phyloP scores from a whole-genome alignment of 2,888 invertebrate species.

The Drepana falcataria region DNA sequence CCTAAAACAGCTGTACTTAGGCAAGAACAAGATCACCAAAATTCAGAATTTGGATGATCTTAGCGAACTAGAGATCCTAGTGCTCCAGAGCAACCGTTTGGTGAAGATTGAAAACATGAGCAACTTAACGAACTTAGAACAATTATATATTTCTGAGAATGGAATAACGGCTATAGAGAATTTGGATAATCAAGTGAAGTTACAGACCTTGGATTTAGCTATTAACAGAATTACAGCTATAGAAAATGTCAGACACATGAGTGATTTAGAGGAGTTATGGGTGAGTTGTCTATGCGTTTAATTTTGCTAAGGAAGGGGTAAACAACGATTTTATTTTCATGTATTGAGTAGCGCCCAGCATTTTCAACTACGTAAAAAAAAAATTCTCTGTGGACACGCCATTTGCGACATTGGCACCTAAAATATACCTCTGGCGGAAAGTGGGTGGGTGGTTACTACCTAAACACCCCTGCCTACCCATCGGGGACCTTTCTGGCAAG shows the following conservation, averaged over 20 bases:
- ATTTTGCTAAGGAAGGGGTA: too few species aligned
- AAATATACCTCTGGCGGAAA: too few species aligned
- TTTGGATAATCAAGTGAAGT: constrained; percentile 80
- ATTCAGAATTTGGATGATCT: constrained; percentile 89
- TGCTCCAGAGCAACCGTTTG: constrained; percentile 94
- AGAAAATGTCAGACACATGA: constrained; percentile 87
- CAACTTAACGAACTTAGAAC: constrained; percentile 84
- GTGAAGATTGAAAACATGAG: constrained; percentile 92
- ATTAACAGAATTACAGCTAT: constrained; percentile 90
- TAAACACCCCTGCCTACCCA: too few species aligned
- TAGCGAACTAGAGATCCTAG: constrained; percentile 86
- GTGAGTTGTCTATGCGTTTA: constrained; percentile 72
- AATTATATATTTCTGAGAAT: constrained; percentile 96
- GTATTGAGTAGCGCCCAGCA: too few species aligned
- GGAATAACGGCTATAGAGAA: constrained; percentile 90
- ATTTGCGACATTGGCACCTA: too few species aligned
- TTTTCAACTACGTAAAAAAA: too few species aligned
- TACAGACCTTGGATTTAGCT: constrained; percentile 94
- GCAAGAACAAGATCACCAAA: constrained; percentile 95
- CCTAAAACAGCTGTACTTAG: constrained; percentile 90
- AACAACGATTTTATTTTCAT: too few species aligned
- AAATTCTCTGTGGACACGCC: too few species aligned
- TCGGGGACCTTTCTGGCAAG: too few species aligned
- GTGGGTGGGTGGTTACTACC: too few species aligned
- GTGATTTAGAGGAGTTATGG: constrained; percentile 96